A percentile compares a stretch with the other conserved stretches of the same genome.
These are phyloP conservation scores for human DNA, from an alignment of 2,113 vertebrate genomes.

Conservation along the genomic window DNA sequence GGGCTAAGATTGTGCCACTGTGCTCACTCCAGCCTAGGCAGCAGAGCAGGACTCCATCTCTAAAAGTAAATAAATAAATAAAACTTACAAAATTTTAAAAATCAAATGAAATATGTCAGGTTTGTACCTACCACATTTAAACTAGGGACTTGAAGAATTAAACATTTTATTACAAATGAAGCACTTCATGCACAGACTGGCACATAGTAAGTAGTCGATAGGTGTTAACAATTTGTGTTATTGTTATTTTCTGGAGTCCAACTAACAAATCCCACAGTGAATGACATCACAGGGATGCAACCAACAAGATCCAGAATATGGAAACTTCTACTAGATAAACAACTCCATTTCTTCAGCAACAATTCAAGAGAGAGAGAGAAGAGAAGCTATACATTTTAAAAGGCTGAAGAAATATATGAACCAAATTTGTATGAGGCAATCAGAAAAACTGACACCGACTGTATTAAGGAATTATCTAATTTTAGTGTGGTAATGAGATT, in stretches of 20 bases:
- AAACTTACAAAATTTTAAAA: neutral
- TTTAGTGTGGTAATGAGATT: neutral
- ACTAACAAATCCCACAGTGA: neutral
- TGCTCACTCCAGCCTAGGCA: accelerated
- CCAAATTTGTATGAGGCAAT: neutral
- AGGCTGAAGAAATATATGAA: neutral
- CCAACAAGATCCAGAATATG: neutral
- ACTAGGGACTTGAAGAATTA: neutral
- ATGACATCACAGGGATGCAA: neutral
- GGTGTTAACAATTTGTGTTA: neutral
- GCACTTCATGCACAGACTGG: neutral
- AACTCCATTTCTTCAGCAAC: neutral
- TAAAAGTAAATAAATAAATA: neutral
- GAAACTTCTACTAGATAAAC: neutral
- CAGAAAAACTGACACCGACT: neutral
- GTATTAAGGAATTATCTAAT: neutral
- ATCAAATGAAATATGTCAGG: neutral
- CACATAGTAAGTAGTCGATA: neutral
- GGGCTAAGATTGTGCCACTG: too few relatives aligned
- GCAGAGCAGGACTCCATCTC: accelerated
- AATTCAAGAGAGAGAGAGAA: neutral
- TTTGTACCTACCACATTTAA: neutral
- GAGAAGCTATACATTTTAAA: neutral
- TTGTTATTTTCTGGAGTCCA: neutral
- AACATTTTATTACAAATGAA: neutral